Conservation (phyloP, 2,113 vertebrate genomes). For the Scomber colias region DNA sequence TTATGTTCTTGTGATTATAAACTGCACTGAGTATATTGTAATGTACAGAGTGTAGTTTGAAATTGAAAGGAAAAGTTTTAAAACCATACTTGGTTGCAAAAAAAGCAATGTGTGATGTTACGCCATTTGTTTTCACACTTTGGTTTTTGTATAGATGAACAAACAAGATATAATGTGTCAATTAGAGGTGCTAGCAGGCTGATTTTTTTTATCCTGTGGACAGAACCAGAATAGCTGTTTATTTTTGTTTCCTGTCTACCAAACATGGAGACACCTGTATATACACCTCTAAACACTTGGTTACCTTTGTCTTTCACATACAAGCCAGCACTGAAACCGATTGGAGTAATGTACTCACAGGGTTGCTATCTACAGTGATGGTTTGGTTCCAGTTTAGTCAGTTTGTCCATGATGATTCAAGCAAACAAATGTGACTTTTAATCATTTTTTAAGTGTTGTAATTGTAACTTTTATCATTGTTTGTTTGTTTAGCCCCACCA, state of each 20-base stretch:
- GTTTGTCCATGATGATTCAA: neutral
- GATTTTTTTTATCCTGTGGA: too few relatives aligned
- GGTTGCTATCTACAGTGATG: neutral
- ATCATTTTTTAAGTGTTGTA: neutral
- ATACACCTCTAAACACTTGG: too few relatives aligned
- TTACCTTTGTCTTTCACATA: neutral
- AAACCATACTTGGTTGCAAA: neutral
- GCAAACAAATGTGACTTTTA: neutral
- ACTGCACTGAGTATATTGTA: neutral
- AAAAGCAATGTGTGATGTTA: too few relatives aligned
- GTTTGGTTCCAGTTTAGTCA: neutral
- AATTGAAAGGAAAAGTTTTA: neutral
- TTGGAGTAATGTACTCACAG: neutral
- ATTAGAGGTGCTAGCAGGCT: too few relatives aligned
- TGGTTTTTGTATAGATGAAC: too few relatives aligned
- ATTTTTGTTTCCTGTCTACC: neutral
- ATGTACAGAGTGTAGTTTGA: neutral
- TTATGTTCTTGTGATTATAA: neutral
- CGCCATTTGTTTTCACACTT: too few relatives aligned
- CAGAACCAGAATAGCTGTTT: neutral
- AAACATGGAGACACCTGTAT: neutral
- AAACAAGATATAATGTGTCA: too few relatives aligned
- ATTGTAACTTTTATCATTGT: neutral
- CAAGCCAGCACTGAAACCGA: neutral
- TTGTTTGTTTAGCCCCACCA: constrained; percentile 88